Evolutionary conservation across 2,113 vertebrate genomes (phyloP), one percentile per base, ranked within the genome.

Genomic region (Siniperca chuatsi): DNA sequence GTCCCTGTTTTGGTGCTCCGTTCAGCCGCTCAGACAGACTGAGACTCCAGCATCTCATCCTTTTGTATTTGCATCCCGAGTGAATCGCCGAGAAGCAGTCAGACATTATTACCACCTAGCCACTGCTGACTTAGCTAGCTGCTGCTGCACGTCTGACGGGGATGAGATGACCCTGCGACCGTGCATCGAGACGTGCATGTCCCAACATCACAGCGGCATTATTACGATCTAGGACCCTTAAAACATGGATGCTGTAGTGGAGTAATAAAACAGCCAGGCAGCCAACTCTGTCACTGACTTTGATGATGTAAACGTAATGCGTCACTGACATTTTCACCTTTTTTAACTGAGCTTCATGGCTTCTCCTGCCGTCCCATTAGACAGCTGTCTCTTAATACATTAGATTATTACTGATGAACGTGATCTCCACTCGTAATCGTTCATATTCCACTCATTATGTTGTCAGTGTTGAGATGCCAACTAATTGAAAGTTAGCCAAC

Each of bases 401-500:
- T 4, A 50, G 16, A 70, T n/a, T 58, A 35, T 75, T 25, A 69
- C 21, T 50, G 52, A 57, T 58, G 42, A 57, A 5, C 37, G 13
- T 18, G 23, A 37, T 35, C 16, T 54, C 37, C 54, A 2, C 18
- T 66, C 23, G 35, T 62, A 11, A 46, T 42, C 42, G 16, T 61
- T 44, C 23, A 42, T 60, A 33, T 35, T 16, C 23, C 76, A 1
- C 60, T 46, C 58, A 66, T 73, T 21, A 21, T 71, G 44, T 23
- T n/a, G 46, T 60, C 62, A 12, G n/a, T 72, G 54, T 35, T 18
- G n/a, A 54, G 54, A 79, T 50, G 78, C 21, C n/a, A 73, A 87
- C 86, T 90, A 35, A 86, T 75, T 82, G 79, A 91, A 92, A 93
- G 93, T 93, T 92, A 62, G 79, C 85, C 89, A 94, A 94, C 91